Base-by-base conservation (phyloP, 2,113 vertebrate species). In the Trichechus manatus region DNA sequence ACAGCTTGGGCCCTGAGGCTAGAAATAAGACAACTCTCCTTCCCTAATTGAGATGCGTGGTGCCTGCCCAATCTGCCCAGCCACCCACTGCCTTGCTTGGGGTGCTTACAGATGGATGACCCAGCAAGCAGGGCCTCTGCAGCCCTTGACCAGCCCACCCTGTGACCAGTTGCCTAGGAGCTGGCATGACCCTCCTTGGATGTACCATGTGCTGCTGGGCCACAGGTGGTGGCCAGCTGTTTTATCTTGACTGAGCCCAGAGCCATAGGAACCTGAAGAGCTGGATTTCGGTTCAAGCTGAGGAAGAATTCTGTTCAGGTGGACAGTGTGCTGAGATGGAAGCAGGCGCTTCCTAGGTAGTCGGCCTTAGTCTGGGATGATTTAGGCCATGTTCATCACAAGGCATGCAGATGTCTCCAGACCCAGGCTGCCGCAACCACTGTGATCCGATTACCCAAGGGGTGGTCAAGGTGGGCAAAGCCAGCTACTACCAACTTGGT, bases 131-230 rank as follows among this genome's bases (percentile, higher is more conserved):
- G 17, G 66, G 13, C 36, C 72, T 25, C 20, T 22, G n/a, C n/a
- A 23, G 36, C 19, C 33, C 47, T 11, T 47, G 39, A 17, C n/a
- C 33, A 61, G 47, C 23, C 9, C 53, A 19, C 9, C 63, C 63
- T 29, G 9, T 13, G 64, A 15, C 17, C 64, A 31, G 63, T 53
- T 68, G 29, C 31, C 15, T 17, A 31, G 53, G 20, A 27, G 56
- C 25, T n/a, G 68, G 15, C 61, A 13, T 33, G 42, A 8, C 19
- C 1, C 11, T 77, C 31, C 5, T 10, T 27, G 11, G 64, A 20
- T 29, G 4, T 64, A 2, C 14, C 31, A 9, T 29, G 10, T 0
- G 1, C 36, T 39, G 8, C 19, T 23, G 22, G 6, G 17, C 27
- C 27, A 8, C 39, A 79, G 27, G 33, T 50, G 29, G 42, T 22